Conservation (phyloP, 2,888 invertebrate genomes). For the Lasioglossum oenotherae region DNA sequence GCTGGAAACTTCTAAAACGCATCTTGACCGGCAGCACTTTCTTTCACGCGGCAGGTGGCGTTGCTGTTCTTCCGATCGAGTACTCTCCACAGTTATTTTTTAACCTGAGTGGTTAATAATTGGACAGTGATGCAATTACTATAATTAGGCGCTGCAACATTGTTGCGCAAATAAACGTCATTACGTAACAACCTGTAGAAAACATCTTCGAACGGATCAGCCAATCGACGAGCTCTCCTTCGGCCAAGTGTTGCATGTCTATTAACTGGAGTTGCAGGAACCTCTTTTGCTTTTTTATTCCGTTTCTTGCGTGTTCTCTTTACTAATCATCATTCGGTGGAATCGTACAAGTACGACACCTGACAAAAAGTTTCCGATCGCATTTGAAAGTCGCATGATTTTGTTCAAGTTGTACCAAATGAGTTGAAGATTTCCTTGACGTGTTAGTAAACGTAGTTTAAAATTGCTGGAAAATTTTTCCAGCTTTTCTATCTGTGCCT, state of each 20-base stretch:
- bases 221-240: not conserved
- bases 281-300: not conserved
- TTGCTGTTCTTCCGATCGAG: not conserved
- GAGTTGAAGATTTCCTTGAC: too few species aligned
- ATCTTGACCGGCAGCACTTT: not conserved
- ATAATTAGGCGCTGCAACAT: conserved; percentile 13
- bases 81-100: not conserved
- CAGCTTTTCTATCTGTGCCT: not conserved
- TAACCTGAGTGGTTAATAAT: not conserved
- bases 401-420: not conserved
- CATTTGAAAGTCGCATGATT: not conserved
- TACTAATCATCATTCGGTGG: not conserved
- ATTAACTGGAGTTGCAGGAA: not conserved
- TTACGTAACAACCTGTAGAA: not conserved
- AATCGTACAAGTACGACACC: not conserved
- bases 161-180: conserved; percentile 8
- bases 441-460: not conserved
- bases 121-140: conserved; percentile 16
- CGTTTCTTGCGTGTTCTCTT: not conserved
- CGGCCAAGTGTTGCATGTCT: not conserved
- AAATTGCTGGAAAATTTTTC: not conserved
- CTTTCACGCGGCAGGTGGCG: not conserved
- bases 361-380: not conserved
- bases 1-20: not conserved
- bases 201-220: not conserved